Evolutionary conservation across 2,888 invertebrate species (phyloP), one percentile per base, ranked within the genome.

Genomic region (Phoenoteleia sp.): DNA sequence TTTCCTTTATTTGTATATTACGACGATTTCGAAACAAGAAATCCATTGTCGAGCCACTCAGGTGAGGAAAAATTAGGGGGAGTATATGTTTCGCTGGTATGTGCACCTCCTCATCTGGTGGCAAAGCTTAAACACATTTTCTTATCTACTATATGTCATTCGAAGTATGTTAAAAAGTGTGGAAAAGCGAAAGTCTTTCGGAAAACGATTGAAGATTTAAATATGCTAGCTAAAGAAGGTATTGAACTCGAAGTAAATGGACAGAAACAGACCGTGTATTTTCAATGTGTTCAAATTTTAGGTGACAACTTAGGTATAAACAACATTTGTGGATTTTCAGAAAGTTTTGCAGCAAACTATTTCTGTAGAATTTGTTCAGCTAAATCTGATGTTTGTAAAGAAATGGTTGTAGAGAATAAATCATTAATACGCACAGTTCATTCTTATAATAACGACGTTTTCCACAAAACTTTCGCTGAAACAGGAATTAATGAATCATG

Each of bases 41-140:
- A 84, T 76, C 62, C 58, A 15, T 39, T 76, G n/a, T 60, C 62
- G 15, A 84, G 80, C 77, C 81, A 77, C 29, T 66, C 75, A 29
- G 80, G 85, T 5, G 74, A 84, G 15, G 72, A 87, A 66, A 84
- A 87, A 75, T 66, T 86, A 11, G 85, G 86, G 23, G 79, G 79
- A 25, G 56, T 81, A n/a, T 86, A 88, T 47, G 71, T 80, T 0
- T 80, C 84, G 4, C 33, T 87, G 2, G 54, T 56, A 29, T 77
- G 67, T 36, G 52, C 87, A 21, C 86, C 87, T 19, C 85, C 83
- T 27, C 69, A 86, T 76, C 67, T 84, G 19, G 42, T 71, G 9
- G 76, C 71, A 3, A 74, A 77, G 29, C n/a, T n/a, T n/a, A n/a
- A n/a, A n/a, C n/a, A n/a, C n/a, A n/a, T 11, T 64, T 85, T 87